Evolutionary conservation across 2,113 vertebrate species (phyloP).

Genomic region (Eudyptes chrysolophus): DNA sequence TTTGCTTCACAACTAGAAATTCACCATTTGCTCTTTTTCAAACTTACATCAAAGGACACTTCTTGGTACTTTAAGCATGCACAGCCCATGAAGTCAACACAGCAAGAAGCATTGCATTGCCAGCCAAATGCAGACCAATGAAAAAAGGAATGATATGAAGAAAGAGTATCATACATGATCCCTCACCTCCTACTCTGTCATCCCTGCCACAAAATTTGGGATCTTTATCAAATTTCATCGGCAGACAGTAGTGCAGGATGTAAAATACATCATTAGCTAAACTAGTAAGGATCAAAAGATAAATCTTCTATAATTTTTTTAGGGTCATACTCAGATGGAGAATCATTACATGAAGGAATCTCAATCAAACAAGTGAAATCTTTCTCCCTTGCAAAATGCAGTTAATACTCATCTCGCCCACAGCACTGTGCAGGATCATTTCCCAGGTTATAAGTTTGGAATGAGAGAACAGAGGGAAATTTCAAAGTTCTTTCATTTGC

Average conservation of each 20-base stretch:
- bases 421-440: background rate
- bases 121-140: background rate
- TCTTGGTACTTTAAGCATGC: background rate
- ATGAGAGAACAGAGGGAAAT: background rate
- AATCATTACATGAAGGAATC: background rate
- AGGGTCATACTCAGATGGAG: background rate
- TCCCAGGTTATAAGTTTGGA: slow-evolving; percentile 18
- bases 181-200: background rate
- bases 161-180: background rate
- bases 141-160: background rate
- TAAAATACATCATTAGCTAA: background rate
- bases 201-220: background rate
- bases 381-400: background rate
- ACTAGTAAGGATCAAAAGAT: background rate
- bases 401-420: background rate
- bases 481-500: slow-evolving; percentile 1
- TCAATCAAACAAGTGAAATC: background rate
- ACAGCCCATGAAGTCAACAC: background rate
- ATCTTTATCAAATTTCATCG: background rate
- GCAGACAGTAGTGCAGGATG: background rate
- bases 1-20: background rate
- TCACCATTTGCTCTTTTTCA: background rate
- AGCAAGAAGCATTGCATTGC: background rate
- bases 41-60: background rate
- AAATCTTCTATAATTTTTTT: background rate